Evolutionary conservation across 2,797 vertebrate species (phyloP).

Genomic region (Apodemus agrarius): DNA sequence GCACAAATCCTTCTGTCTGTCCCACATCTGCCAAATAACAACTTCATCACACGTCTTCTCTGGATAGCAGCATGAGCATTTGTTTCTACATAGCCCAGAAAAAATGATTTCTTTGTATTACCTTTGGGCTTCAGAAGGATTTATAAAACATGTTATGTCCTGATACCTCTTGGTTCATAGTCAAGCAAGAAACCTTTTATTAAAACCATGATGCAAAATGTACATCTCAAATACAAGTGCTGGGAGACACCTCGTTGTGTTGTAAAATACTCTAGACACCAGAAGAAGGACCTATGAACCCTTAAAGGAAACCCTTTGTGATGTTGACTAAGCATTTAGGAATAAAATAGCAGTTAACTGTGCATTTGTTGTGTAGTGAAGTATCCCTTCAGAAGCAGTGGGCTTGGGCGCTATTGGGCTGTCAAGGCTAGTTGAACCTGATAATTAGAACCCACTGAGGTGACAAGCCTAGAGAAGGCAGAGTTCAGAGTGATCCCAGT

Average conservation of each 20-base stretch:
- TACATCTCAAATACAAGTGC: not conserved
- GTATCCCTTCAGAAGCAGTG: not conserved
- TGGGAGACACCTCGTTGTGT: not conserved
- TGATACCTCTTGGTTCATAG: not conserved
- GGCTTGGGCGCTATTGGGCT: not conserved
- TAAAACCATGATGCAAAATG: not conserved
- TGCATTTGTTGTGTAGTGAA: not conserved
- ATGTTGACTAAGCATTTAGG: not conserved
- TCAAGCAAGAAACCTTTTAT: slow-evolving; percentile 9
- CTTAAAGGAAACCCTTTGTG: not conserved
- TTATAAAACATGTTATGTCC: not conserved
- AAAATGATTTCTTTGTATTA: not conserved
- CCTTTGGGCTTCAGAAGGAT: not conserved
- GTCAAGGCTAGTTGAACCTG: not conserved
- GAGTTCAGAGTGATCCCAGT: not conserved
- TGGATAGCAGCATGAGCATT: not conserved
- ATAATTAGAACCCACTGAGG: not conserved
- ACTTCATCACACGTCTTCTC: not conserved
- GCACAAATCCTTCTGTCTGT: not conserved
- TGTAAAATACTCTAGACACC: slow-evolving; percentile 10
- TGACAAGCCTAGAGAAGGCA: not conserved
- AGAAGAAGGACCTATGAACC: not conserved
- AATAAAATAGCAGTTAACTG: not conserved
- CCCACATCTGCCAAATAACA: not conserved
- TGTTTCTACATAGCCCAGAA: not conserved